Conservation (phyloP, 2,888 invertebrate species). For the Limulus polyphemus region DNA sequence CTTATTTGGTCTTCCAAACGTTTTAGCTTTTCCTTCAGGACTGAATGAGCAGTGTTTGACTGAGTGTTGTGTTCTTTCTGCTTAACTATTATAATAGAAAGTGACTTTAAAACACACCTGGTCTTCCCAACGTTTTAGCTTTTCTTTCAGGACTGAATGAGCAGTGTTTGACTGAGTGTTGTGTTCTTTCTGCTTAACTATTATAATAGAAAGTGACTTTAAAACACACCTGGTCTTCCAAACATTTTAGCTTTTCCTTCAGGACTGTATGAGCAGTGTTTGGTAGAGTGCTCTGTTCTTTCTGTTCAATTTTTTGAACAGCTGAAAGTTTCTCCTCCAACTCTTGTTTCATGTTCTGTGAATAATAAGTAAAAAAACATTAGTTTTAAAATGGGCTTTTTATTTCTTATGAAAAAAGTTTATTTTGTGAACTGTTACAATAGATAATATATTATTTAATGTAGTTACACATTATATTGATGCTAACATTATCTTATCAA, state of each 20-base stretch:
- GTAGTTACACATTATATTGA: no score
- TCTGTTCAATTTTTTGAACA: conserved; percentile 40
- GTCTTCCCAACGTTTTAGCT: conserved; percentile 17
- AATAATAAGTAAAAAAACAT: no score
- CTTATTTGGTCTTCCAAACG: conserved; percentile 10
- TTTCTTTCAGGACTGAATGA: neutral
- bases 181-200: conserved; percentile 29
- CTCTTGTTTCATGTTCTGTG: conserved; percentile 59
- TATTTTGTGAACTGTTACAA: no score
- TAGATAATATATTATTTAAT: no score
- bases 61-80: conserved; percentile 8
- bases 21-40: conserved; percentile 9
- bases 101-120: neutral
- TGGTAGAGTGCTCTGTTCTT: conserved; percentile 5
- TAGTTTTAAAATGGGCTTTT: no score
- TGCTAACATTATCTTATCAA: no score
- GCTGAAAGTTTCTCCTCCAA: conserved; percentile 65
- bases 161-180: neutral
- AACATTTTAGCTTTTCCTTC: conserved; percentile 18
- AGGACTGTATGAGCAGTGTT: neutral
- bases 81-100: conserved; percentile 42
- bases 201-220: conserved; percentile 40
- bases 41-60: neutral
- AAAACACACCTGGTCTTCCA: conserved; percentile 1
- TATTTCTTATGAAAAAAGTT: no score